These are phyloP conservation scores for Resseliella maxima DNA, from an alignment of 2,888 invertebrate genomes.

Conservation along the genomic window DNA sequence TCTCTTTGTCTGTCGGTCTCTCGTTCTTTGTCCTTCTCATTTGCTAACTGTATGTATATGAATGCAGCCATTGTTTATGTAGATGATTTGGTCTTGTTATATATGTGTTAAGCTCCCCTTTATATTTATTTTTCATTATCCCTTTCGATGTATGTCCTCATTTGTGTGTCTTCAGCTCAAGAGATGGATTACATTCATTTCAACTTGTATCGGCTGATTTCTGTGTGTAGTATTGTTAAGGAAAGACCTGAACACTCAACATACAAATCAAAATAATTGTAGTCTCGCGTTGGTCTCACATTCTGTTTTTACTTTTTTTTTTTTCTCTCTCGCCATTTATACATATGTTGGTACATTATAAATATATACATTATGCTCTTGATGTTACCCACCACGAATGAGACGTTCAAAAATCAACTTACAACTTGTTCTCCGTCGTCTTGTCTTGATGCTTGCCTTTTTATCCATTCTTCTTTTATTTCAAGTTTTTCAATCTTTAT, in stretches of 20 bases:
- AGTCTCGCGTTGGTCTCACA: constrained; percentile 45
- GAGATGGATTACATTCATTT: constrained; percentile 24
- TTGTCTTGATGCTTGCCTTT: constrained; percentile 41
- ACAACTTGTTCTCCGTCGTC: constrained; percentile 33
- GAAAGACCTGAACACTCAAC: background rate
- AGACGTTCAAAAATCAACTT: background rate
- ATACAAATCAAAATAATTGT: constrained; percentile 45
- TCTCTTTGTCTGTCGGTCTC: background rate
- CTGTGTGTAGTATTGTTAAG: background rate
- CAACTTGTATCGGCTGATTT: background rate
- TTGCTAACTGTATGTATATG: background rate
- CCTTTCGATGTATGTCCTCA: constrained; percentile 5
- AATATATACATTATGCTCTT: background rate
- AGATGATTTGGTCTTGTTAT: background rate
- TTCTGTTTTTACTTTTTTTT: background rate
- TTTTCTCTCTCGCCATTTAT: background rate
- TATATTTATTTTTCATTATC: background rate
- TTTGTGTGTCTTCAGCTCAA: background rate
- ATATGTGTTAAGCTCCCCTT: background rate
- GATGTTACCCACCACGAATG: background rate
- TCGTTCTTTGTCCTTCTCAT: no score
- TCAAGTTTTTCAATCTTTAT: constrained; percentile 50
- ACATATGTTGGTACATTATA: background rate
- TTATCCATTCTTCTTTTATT: constrained; percentile 32
- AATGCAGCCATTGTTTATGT: constrained; percentile 19